Base-by-base conservation (phyloP, 2,888 invertebrate species). In the Pogonocherus hispidulus region DNA sequence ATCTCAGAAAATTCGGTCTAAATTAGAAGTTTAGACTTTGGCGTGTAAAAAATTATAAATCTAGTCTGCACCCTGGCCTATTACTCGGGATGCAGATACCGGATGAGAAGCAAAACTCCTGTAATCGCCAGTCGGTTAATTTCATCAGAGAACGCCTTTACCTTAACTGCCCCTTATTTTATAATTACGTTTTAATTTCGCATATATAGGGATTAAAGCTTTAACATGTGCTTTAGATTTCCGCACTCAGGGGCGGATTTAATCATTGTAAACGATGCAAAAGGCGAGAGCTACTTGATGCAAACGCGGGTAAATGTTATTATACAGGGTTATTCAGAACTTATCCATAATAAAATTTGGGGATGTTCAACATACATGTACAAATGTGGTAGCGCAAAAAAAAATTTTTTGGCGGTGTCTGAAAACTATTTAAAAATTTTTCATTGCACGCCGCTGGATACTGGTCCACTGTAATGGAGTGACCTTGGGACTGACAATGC, bases 161-260 rank as follows among this genome's bases (percentile, higher is more conserved):
- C 27, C 44, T 46, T 46, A 57, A 57, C 57, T 57, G 44, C 41
- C 22, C 23, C 23, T 66, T 63, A 72, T 69, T 72, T 70, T 68
- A 70, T 72, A 70, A 72, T 70, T 72, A 68, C 69, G 70, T 70
- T 72, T 72, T 72, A 71, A 71, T 71, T 71, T 71, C 71, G 49
- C 63, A 66, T 68, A 68, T 71, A 66, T 63, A 68, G 68, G 57
- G 71, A 66, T 66, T 71, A 46, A 18, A 14, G 22, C 11, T 16
- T 41, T 44, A 57, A 11, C 57, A 41, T 20, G 22, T 9, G 37
- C 22, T 56, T 56, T 22, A 18, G 9, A 23, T 23, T 6, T 22
- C 23, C 1, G 18, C 18, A 52, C 22, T 18, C 19, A 52, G 1
- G 3, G 9, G 32, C 52, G 14, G 16, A 32, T 52, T 35, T 18